phyloP scores from a whole-genome alignment of 2,888 invertebrate genomes.

The Tubiluchus corallicola region DNA sequence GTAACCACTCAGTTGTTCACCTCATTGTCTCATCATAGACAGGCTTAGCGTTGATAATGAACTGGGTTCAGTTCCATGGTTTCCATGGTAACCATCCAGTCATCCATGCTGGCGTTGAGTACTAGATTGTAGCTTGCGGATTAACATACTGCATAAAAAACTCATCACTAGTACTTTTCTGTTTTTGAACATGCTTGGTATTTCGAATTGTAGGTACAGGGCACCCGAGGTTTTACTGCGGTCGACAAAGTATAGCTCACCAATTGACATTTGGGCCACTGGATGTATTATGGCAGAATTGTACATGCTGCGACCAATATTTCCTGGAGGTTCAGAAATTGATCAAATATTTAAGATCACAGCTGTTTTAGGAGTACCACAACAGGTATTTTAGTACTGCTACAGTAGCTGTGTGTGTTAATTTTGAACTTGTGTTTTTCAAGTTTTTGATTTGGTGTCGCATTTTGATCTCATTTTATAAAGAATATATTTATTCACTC shows the following conservation, averaged over 20 bases:
- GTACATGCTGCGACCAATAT: slow-evolving; percentile 79
- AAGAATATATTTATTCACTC: neutral
- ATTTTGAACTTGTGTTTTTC: slow-evolving; percentile 8
- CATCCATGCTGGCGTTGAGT: too few species aligned
- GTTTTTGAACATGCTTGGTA: too few species aligned
- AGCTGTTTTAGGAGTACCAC: slow-evolving; percentile 77
- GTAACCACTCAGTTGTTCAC: too few species aligned
- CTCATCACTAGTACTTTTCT: too few species aligned
- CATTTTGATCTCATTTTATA: neutral
- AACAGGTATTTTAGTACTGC: slow-evolving; percentile 52
- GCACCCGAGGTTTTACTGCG: slow-evolving; percentile 86
- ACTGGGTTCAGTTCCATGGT: too few species aligned
- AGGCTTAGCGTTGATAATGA: too few species aligned
- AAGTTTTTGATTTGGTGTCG: neutral
- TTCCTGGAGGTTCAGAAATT: slow-evolving; percentile 89
- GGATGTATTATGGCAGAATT: slow-evolving; percentile 95
- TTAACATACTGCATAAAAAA: too few species aligned
- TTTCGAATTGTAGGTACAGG: slow-evolving; percentile 46
- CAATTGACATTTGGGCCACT: slow-evolving; percentile 95
- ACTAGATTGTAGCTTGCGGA: too few species aligned
- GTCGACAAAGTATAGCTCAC: slow-evolving; percentile 84
- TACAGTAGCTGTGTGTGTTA: too few species aligned
- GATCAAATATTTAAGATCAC: slow-evolving; percentile 90
- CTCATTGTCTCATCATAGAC: too few species aligned
- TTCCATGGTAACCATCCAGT: too few species aligned